phyloP scores from a whole-genome alignment of 2,888 invertebrate genomes.

The Athetis lepigone region DNA sequence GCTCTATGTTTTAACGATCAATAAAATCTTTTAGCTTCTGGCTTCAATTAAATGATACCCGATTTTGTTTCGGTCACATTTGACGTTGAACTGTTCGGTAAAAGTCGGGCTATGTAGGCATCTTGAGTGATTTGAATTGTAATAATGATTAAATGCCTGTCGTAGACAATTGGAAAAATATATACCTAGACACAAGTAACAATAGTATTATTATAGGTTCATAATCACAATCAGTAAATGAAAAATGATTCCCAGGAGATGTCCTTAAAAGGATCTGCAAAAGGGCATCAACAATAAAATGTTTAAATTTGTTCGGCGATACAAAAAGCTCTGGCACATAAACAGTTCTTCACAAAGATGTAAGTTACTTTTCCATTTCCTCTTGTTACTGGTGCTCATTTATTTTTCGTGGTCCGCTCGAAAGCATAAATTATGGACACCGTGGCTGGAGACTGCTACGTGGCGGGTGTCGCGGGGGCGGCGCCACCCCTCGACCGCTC shows the following conservation, averaged over 20 bases:
- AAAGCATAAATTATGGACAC: slow-evolving; percentile 89
- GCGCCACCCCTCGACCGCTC: slow-evolving; percentile 62
- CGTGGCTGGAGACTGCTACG: slow-evolving; percentile 80
- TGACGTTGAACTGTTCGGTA: no score
- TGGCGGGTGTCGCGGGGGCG: slow-evolving; percentile 66
- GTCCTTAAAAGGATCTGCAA: not conserved
- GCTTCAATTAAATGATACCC: no score
- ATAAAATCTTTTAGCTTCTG: no score
- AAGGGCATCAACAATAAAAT: slow-evolving; percentile 16
- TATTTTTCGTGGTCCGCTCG: slow-evolving; percentile 88
- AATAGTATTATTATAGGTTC: not conserved
- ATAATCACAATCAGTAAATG: not conserved
- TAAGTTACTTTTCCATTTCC: slow-evolving; percentile 79
- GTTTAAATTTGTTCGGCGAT: slow-evolving; percentile 22
- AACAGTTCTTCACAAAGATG: slow-evolving; percentile 65
- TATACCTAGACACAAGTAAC: no score
- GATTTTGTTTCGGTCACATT: no score
- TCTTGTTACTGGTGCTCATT: slow-evolving; percentile 81
- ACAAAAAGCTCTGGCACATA: slow-evolving; percentile 41
- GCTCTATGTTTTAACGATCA: no score
- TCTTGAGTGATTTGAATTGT: no score
- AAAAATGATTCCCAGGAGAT: not conserved
- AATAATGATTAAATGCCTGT: no score
- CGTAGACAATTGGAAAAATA: no score
- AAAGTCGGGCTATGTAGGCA: no score